Conservation (phyloP, 2,888 invertebrate genomes). For the Polia nebulosa region DNA sequence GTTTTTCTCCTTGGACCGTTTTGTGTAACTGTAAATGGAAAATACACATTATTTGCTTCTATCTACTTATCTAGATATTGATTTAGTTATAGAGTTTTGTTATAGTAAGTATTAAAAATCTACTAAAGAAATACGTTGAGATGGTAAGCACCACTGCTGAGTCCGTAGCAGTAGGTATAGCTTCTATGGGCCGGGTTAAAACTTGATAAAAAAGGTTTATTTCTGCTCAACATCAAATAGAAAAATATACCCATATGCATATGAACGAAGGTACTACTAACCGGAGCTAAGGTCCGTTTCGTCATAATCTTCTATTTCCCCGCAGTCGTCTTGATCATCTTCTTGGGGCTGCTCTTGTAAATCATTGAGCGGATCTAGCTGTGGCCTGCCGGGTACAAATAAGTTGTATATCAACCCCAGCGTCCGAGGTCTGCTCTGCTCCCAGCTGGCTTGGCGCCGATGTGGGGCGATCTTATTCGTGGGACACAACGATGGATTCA, state of each 20-base stretch:
- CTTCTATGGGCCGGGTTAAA: background rate
- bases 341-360: conserved; percentile 82
- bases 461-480: conserved; percentile 88
- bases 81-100: too few species aligned
- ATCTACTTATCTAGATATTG: background rate
- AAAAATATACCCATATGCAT: too few species aligned
- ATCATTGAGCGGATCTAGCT: conserved; percentile 66
- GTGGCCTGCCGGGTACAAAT: conserved; percentile 72
- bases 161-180: background rate
- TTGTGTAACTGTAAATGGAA: conserved; percentile 71
- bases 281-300: conserved; percentile 86
- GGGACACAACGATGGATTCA: conserved; percentile 82
- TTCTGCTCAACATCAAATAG: background rate
- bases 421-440: conserved; percentile 74
- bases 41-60: background rate
- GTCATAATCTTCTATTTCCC: conserved; percentile 87
- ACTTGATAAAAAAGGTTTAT: too few species aligned
- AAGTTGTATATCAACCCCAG: conserved; percentile 81
- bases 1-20: conserved; percentile 57
- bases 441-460: conserved; percentile 70
- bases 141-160: background rate
- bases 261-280: conserved; percentile 72
- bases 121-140: background rate
- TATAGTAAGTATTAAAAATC: background rate
- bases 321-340: conserved; percentile 84